These are phyloP conservation scores for Neoitamus cyanurus DNA, from an alignment of 2,888 invertebrate species.

Conservation along the genomic window DNA sequence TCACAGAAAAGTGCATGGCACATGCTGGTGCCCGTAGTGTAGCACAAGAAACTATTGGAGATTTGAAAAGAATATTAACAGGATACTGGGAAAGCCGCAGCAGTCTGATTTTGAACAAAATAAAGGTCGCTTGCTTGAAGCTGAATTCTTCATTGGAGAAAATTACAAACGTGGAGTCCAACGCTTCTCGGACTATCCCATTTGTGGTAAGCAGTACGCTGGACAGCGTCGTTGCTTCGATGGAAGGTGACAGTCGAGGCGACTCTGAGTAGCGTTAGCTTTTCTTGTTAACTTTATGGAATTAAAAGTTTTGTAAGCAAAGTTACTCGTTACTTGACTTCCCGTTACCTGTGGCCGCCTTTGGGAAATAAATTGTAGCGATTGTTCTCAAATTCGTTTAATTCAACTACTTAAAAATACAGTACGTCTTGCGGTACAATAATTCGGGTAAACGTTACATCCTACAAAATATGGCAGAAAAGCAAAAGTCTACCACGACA, in stretches of 20 bases:
- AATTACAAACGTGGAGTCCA: not conserved
- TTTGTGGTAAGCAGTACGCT: not conserved
- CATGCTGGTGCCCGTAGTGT: not conserved
- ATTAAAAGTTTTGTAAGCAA: too few relatives aligned
- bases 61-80: not conserved
- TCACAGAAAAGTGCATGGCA: not conserved
- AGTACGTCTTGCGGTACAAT: not conserved
- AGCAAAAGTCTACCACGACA: not conserved
- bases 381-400: not conserved
- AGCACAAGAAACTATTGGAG: not conserved
- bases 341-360: too few relatives aligned
- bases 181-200: not conserved
- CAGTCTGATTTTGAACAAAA: not conserved
- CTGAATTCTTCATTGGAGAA: not conserved
- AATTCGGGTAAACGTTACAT: not conserved
- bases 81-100: not conserved
- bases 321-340: too few relatives aligned
- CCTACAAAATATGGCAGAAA: slow-evolving; percentile 5
- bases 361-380: not conserved
- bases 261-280: not conserved
- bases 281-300: not conserved
- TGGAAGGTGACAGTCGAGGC: not conserved
- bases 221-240: not conserved
- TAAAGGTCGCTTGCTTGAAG: not conserved
- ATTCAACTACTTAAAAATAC: not conserved